Evolutionary conservation across 2,797 vertebrate genomes (phyloP), one percentile per base, ranked within the genome.

Genomic region (Mycteria americana): DNA sequence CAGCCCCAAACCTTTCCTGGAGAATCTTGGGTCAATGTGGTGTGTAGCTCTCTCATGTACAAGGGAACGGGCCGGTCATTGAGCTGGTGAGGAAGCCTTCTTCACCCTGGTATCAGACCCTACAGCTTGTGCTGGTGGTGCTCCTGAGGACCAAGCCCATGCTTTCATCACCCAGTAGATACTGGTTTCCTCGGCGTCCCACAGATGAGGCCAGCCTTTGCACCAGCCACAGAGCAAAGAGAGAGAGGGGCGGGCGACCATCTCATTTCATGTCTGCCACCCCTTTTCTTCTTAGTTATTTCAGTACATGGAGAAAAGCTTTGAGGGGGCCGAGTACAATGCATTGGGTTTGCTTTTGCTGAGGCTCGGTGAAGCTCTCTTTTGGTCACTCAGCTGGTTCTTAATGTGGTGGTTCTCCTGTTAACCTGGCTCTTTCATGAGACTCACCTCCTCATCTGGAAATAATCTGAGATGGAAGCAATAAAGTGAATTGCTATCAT

Each of bases 21-120:
- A 51, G 62, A 64, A 31, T 39, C 10, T 54, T 51, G 39, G 9
- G 39, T 74, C 16, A 27, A 0, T n/a, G 6, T 53, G 16, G 10
- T 63, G 10, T 56, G 28, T 51, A 65, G 46, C 35, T 48, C 30
- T 37, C 24, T 60, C 37, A 8, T 0, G 0, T 75, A 6, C 6
- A 64, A 57, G 31, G 48, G 15, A 31, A 72, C 10, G 33, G 33
- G 56, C 31, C 25, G n/a, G 82, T 64, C 65, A 18, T 10, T 62
- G 18, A 19, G 30, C 6, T 31, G 41, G 12, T 69, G 33, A 53
- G 33, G 50, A 68, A 84, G 28, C 25, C 18, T 12, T 8, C 51
- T 84, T 53, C 41, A 19, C 4, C 13, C 30, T 67, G 23, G 8
- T 69, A 9, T 79, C 43, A 39, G 72, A 74, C 14, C 23, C 74